phyloP scores from a whole-genome alignment of 2,888 invertebrate species.

The Scrobipalpa atriplicella region DNA sequence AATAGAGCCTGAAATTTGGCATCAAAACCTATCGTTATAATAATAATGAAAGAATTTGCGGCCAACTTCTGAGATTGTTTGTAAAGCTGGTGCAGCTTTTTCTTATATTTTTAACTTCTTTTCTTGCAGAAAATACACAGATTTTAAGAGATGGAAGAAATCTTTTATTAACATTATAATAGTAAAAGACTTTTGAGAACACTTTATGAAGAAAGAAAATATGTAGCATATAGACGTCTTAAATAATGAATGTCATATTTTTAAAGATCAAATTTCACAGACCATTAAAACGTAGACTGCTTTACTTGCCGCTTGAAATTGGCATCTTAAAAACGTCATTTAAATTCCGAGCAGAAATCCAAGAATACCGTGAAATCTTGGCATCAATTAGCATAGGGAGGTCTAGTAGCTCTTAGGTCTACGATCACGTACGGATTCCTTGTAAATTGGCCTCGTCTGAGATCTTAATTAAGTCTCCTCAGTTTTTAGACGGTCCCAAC shows the following conservation, averaged over 20 bases:
- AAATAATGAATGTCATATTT: too few relatives aligned
- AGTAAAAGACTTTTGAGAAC: too few relatives aligned
- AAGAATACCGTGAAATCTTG: slow-evolving; percentile 14
- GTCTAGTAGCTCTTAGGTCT: slow-evolving; percentile 63
- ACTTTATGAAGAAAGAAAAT: too few relatives aligned
- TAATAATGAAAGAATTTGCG: slow-evolving; percentile 24
- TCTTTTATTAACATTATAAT: too few relatives aligned
- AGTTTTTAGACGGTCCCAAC: slow-evolving; percentile 61
- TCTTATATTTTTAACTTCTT: not conserved
- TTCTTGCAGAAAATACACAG: not conserved
- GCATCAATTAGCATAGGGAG: slow-evolving; percentile 41
- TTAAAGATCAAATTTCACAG: too few relatives aligned
- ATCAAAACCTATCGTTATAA: slow-evolving; percentile 17
- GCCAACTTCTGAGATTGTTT: slow-evolving; percentile 4
- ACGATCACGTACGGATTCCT: slow-evolving; percentile 65
- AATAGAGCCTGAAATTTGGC: slow-evolving; percentile 22
- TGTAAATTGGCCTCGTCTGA: slow-evolving; percentile 77
- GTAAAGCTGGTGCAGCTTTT: not conserved
- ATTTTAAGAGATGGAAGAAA: too few relatives aligned
- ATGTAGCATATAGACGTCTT: too few relatives aligned
- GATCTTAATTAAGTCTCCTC: slow-evolving; percentile 77
- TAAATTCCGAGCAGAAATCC: not conserved
- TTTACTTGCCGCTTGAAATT: too few relatives aligned
- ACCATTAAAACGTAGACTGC: too few relatives aligned
- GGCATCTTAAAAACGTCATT: not conserved